Conservation (phyloP, 2,797 vertebrate species). For the Choloepus didactylus region DNA sequence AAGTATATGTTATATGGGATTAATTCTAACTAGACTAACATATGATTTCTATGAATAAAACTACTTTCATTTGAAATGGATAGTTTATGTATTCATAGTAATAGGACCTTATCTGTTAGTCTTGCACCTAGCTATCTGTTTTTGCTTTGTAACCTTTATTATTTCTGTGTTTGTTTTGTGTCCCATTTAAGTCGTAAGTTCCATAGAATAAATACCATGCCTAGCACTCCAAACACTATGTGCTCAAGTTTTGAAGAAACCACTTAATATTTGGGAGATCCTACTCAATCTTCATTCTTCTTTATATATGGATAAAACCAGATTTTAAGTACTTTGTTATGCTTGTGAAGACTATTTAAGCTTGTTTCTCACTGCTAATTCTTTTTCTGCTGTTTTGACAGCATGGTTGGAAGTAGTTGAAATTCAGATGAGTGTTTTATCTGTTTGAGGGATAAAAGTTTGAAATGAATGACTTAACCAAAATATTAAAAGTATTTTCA, state of each 20-base stretch:
- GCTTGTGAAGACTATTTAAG: conserved; percentile 42
- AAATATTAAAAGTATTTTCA: conserved; percentile 53
- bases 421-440: conserved; percentile 55
- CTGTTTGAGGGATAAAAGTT: conserved; percentile 50
- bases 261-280: not conserved
- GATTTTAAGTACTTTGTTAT: conserved; percentile 43
- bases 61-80: conserved; percentile 57
- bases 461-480: conserved; percentile 64
- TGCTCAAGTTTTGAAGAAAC: conserved; percentile 41
- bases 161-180: conserved; percentile 35
- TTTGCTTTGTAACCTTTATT: conserved; percentile 52
- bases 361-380: conserved; percentile 51
- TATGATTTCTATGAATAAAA: conserved; percentile 42
- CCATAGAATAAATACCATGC: not conserved
- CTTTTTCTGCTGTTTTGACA: conserved; percentile 43
- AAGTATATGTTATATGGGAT: conserved; percentile 13
- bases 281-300: not conserved
- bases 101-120: conserved; percentile 9
- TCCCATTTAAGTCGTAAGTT: conserved; percentile 43
- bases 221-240: not conserved
- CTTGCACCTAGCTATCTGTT: not conserved
- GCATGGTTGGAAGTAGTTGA: not conserved
- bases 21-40: conserved; percentile 54
- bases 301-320: not conserved
- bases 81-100: not conserved